Percentiles rank a stretch among this genome's conserved stretches.
phyloP scores from a whole-genome alignment of 2,888 invertebrate genomes.

The Polymixis lichenea region DNA sequence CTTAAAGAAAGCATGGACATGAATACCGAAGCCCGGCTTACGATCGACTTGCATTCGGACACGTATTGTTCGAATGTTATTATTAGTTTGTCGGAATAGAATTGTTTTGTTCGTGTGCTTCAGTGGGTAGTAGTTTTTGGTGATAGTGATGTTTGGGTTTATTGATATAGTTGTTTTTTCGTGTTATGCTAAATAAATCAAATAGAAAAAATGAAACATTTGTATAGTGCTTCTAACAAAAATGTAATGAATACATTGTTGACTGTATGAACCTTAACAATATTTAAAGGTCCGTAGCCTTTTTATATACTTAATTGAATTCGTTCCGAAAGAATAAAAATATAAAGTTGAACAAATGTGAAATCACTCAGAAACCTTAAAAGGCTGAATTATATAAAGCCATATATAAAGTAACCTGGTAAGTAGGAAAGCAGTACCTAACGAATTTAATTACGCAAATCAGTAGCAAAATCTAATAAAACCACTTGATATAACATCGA shows the following conservation, averaged over 20 bases:
- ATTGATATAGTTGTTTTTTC: background rate
- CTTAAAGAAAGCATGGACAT: slow-evolving; percentile 76
- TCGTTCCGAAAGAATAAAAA: background rate
- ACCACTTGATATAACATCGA: slow-evolving; percentile 23
- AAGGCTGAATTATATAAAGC: background rate
- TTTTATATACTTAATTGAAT: too few relatives aligned
- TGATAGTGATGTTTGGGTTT: background rate
- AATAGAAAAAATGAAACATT: background rate
- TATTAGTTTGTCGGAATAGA: slow-evolving; percentile 55
- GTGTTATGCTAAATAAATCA: background rate
- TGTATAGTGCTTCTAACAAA: too few relatives aligned
- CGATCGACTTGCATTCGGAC: slow-evolving; percentile 63
- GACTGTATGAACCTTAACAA: too few relatives aligned
- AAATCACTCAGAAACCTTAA: background rate
- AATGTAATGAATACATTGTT: too few relatives aligned
- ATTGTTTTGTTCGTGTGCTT: slow-evolving; percentile 39
- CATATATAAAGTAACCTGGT: background rate
- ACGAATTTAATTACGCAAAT: slow-evolving; percentile 25
- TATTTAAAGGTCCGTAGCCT: too few relatives aligned
- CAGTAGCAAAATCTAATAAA: slow-evolving; percentile 8
- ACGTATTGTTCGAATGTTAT: slow-evolving; percentile 65
- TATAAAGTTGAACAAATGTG: background rate
- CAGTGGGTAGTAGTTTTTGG: background rate
- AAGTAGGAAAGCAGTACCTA: background rate
- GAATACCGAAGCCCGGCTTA: slow-evolving; percentile 73